phyloP scores from a whole-genome alignment of 2,797 vertebrate species.

The Momotus momota region DNA sequence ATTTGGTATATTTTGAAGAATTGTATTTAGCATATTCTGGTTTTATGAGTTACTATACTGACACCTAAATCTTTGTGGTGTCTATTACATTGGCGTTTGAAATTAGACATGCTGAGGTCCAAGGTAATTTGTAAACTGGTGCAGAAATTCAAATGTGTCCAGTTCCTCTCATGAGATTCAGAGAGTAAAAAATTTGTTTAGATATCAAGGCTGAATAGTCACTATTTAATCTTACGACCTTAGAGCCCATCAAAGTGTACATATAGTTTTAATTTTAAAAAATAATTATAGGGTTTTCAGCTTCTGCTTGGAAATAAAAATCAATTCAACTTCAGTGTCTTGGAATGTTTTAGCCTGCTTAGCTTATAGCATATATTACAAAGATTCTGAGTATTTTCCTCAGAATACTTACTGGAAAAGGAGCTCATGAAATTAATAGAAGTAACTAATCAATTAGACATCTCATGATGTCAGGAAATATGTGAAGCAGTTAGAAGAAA shows the following conservation, averaged over 20 bases:
- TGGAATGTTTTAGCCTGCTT: background rate
- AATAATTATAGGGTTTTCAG: background rate
- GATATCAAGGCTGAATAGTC: background rate
- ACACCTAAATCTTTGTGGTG: background rate
- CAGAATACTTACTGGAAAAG: background rate
- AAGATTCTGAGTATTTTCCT: background rate
- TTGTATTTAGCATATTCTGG: background rate
- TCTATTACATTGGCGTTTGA: background rate
- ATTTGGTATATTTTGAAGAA: background rate
- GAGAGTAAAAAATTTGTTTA: background rate
- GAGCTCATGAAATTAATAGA: background rate
- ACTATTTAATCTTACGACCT: background rate
- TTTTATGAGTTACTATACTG: background rate
- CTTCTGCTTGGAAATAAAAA: background rate
- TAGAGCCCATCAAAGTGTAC: fast-evolving
- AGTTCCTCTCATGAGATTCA: background rate
- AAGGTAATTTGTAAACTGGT: background rate
- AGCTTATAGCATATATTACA: background rate
- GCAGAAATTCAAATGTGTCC: background rate
- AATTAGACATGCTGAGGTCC: background rate
- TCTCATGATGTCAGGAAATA: background rate
- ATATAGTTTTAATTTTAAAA: background rate
- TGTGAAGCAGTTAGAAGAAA: background rate
- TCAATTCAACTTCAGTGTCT: background rate
- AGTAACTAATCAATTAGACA: too few relatives aligned